These are phyloP conservation scores for Beaufortia kweichowensis DNA, from an alignment of 2,113 vertebrate species.

Conservation along the genomic window DNA sequence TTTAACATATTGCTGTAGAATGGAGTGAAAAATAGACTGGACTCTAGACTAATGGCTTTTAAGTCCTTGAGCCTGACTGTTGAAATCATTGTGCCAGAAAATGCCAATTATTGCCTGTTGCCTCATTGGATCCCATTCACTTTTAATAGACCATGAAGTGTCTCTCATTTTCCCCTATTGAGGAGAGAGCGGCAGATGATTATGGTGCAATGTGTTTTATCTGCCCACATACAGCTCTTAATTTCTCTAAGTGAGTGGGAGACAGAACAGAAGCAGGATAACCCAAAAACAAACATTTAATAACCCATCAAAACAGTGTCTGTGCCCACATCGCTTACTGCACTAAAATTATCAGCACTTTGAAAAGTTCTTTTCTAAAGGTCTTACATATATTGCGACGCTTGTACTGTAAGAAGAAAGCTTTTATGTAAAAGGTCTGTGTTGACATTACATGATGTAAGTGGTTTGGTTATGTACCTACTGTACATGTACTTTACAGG, in stretches of 20 bases:
- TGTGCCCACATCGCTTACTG: constrained; percentile 6
- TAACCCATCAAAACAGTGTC: constrained; percentile 43
- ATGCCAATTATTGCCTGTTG: constrained; percentile 68
- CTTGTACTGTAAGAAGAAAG: neutral
- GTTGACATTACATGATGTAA: neutral
- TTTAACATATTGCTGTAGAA: constrained; percentile 44
- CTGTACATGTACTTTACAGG: neutral
- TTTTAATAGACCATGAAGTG: constrained; percentile 73
- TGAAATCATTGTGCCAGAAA: constrained; percentile 56
- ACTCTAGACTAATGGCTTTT: constrained; percentile 51
- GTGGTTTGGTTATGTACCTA: neutral
- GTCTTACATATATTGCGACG: neutral
- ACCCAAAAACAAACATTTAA: constrained; percentile 48
- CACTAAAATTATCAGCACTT: neutral
- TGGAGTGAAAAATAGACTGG: constrained; percentile 51
- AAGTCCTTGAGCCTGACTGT: constrained; percentile 57
- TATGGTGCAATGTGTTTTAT: constrained; percentile 65
- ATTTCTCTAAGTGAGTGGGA: constrained; percentile 56
- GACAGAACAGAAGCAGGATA: constrained; percentile 36
- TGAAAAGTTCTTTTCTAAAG: constrained; percentile 8
- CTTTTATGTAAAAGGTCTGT: neutral
- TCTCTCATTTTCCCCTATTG: constrained; percentile 66
- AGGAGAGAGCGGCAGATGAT: constrained; percentile 63
- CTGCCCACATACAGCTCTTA: constrained; percentile 66
- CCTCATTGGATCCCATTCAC: constrained; percentile 68